Base-by-base conservation (phyloP, 2,113 vertebrate species). In the Pomatostomus ruficeps region DNA sequence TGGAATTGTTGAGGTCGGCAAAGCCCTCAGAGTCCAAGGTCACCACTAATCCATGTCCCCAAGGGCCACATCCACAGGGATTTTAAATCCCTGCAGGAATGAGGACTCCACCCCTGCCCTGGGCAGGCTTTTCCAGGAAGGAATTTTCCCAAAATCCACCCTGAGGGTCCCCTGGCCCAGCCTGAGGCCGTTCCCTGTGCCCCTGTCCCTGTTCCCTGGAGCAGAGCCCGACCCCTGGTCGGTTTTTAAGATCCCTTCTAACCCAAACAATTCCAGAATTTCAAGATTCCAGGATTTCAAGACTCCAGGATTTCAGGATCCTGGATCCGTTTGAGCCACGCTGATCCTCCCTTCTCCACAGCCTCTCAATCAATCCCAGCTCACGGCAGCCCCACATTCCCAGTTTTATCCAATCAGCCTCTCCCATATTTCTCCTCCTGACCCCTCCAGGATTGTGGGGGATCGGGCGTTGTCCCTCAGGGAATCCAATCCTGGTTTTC, bases 401-500 rank as follows among this genome's bases (percentile, higher is more conserved):
- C 57, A 36, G 35, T 79, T 35, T 36, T 7, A 22, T 7, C 17
- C 21, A 17, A 1, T 51, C 26, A 1, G 0, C 18, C 22, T 52
- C 22, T 20, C 35, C 40, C 31, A 31, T 1, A 0, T 24, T 33
- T 51, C 26, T 51, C 58, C 36, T 33, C 26, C 24, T 5, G 7
- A 28, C 2, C 6, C 38, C 8, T 9, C 24, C 0, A 0, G 45
- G 17, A 26, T 0, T 7, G 4, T 19, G 17, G 20, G 9, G 3
- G 2, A 51, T 20, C 6, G 22, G 13, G 18, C 4, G 14, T 3
- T 57, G 46, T n/a, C 8, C 42, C 33, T 43, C 36, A 51, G 19
- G 12, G 23, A 66, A 36, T n/a, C 22, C 43, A 5, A 38, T 17
- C 18, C 67, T 36, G 36, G 22, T 13, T 20, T 20, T 10, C 19